Conservation (phyloP, 2,797 vertebrate species). For the Netta rufina region DNA sequence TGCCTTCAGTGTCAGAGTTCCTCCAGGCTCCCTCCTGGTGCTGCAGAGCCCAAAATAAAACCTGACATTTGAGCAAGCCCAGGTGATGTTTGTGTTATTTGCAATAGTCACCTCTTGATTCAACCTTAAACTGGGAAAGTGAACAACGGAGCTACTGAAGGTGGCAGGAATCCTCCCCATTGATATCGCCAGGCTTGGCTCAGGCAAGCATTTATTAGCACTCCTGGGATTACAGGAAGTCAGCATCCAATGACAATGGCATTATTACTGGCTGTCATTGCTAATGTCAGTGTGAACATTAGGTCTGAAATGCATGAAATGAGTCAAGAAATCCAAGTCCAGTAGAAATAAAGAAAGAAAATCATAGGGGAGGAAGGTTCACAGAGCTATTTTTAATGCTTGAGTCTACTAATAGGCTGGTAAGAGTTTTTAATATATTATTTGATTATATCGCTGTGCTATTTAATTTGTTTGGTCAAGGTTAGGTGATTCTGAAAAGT, state of each 20-base stretch:
- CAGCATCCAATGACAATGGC: neutral
- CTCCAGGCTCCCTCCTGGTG: constrained; percentile 1
- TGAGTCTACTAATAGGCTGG: neutral
- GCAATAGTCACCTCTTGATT: constrained; percentile 16
- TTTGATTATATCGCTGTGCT: neutral
- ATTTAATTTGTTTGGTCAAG: neutral
- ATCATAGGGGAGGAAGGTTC: neutral
- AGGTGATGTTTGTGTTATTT: constrained; percentile 29
- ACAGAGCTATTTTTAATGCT: neutral
- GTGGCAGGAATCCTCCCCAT: neutral
- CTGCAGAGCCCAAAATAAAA: constrained; percentile 12
- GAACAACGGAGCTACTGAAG: neutral
- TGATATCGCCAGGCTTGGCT: neutral
- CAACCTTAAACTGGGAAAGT: neutral
- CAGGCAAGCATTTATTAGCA: neutral
- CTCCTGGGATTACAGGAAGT: neutral
- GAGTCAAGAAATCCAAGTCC: neutral
- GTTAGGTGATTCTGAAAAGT: neutral
- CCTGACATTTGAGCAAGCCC: constrained; percentile 36
- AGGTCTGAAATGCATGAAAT: neutral
- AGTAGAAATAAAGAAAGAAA: neutral
- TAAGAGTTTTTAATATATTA: neutral
- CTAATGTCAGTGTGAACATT: neutral
- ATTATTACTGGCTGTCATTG: neutral
- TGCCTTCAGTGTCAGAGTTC: neutral